A percentile compares a stretch with the other conserved stretches of the same genome.
phyloP scores from a whole-genome alignment of 2,888 invertebrate genomes.

The Helobdella robusta region DNA sequence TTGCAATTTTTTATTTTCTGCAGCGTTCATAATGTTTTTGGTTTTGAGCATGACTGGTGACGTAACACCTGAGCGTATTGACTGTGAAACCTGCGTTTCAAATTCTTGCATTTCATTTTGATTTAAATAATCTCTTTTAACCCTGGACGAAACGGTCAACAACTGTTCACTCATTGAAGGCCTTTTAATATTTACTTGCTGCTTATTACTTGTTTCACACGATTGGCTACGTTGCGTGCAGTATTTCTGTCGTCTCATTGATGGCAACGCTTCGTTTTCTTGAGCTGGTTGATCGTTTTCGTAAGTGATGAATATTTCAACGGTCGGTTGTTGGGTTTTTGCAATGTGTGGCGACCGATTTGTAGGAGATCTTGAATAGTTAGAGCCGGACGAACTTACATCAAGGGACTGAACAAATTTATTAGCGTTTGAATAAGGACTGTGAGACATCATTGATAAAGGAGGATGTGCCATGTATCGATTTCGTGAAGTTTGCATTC shows the following conservation, averaged over 20 bases:
- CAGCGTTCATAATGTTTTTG: no score
- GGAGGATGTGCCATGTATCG: not conserved
- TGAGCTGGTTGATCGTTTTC: not conserved
- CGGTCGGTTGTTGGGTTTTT: not conserved
- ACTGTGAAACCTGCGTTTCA: conserved; percentile 1
- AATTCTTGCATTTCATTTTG: conserved; percentile 13
- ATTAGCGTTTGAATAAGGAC: no score
- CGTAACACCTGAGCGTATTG: no score
- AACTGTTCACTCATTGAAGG: conserved; percentile 17
- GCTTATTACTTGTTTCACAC: conserved; percentile 10
- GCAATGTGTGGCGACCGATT: not conserved
- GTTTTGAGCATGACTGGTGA: no score
- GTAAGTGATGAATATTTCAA: conserved; percentile 7
- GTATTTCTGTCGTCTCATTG: not conserved
- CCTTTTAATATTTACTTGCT: not conserved
- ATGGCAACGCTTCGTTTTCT: not conserved
- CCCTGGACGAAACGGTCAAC: not conserved
- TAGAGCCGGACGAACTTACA: no score
- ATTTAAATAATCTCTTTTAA: conserved; percentile 15
- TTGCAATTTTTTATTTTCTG: not conserved
- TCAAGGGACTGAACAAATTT: no score
- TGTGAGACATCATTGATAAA: conserved; percentile 12
- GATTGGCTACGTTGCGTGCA: conserved; percentile 23
- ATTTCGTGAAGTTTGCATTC: conserved; percentile 1
- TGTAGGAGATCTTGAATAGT: no score